Percentiles rank a stretch among this genome's conserved stretches.
Evolutionary conservation across 64 coral and sea anemone genomes (phyloP).

Genomic region (Hydrozoanthus tunicans): DNA sequence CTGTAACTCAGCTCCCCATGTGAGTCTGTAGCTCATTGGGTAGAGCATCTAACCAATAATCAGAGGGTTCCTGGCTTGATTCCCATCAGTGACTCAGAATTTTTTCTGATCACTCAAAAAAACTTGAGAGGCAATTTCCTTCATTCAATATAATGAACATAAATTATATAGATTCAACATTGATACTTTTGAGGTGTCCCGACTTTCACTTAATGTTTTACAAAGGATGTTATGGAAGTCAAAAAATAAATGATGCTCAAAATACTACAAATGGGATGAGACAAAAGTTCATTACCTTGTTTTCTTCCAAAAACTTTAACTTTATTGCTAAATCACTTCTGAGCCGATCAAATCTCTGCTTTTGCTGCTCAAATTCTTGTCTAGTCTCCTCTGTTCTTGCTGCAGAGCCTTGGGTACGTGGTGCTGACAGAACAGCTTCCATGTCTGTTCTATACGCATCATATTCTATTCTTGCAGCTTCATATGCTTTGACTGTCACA

Average conservation of each 20-base stretch:
- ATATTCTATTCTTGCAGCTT: conserved; percentile 96
- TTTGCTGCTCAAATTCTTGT: conserved; percentile 87
- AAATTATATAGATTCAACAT: too few relatives aligned
- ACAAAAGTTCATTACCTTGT: conserved; percentile 69
- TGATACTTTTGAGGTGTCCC: too few relatives aligned
- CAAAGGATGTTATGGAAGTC: too few relatives aligned
- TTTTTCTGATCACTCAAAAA: too few relatives aligned
- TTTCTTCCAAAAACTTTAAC: conserved; percentile 97
- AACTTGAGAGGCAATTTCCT: too few relatives aligned
- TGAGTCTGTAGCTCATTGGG: too few relatives aligned
- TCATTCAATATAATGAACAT: too few relatives aligned
- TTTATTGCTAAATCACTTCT: conserved; percentile 92
- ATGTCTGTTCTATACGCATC: conserved; percentile 98
- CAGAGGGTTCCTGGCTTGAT: too few relatives aligned
- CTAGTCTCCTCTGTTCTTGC: conserved; percentile 81
- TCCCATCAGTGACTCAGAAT: too few relatives aligned
- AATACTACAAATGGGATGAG: neutral
- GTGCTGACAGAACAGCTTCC: conserved; percentile 61
- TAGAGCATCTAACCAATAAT: too few relatives aligned
- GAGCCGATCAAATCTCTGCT: conserved; percentile 90
- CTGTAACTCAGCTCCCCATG: too few relatives aligned
- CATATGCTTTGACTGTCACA: conserved; percentile 90
- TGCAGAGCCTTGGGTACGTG: conserved; percentile 67
- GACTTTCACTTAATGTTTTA: too few relatives aligned
- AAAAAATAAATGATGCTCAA: neutral